Percentiles rank a stretch among this genome's conserved stretches.
Evolutionary conservation across 2,113 vertebrate species (phyloP).

Genomic region (Microcebus jonahi): DNA sequence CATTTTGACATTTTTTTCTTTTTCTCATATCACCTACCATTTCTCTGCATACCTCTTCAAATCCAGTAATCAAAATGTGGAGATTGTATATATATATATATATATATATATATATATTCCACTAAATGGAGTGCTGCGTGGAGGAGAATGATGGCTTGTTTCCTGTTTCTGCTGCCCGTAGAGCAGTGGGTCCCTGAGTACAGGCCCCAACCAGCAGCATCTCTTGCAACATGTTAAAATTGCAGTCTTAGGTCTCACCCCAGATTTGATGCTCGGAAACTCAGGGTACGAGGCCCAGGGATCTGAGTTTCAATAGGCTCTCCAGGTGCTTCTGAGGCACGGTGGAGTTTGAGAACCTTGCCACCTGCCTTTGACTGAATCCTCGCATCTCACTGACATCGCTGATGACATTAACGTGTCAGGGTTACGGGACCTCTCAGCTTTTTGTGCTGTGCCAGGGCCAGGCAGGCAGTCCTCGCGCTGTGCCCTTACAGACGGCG

Average conservation of each 20-base stretch:
- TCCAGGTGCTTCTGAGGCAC: not conserved
- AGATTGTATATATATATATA: too few relatives aligned
- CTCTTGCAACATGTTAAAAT: not conserved
- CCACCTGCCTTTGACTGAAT: not conserved
- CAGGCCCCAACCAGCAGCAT: not conserved
- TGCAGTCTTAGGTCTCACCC: not conserved
- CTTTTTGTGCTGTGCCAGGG: not conserved
- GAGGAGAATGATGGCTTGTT: rapidly evolving
- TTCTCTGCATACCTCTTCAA: not conserved
- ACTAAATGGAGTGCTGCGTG: rapidly evolving
- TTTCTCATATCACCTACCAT: not conserved
- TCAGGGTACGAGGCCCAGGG: too few relatives aligned
- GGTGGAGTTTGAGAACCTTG: not conserved
- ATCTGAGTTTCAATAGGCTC: not conserved
- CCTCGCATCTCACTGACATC: rapidly evolving
- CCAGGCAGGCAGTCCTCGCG: not conserved
- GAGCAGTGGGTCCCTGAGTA: rapidly evolving
- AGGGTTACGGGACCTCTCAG: rapidly evolving
- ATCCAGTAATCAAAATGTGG: not conserved
- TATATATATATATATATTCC: rapidly evolving
- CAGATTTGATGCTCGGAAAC: not conserved
- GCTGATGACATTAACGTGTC: not conserved
- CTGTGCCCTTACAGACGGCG: too few relatives aligned
- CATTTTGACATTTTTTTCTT: not conserved
- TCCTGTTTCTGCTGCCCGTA: rapidly evolving